A percentile compares a stretch with the other conserved stretches of the same genome.
These are phyloP conservation scores for Onchidella celtica DNA, from an alignment of 2,888 invertebrate species.

Conservation along the genomic window DNA sequence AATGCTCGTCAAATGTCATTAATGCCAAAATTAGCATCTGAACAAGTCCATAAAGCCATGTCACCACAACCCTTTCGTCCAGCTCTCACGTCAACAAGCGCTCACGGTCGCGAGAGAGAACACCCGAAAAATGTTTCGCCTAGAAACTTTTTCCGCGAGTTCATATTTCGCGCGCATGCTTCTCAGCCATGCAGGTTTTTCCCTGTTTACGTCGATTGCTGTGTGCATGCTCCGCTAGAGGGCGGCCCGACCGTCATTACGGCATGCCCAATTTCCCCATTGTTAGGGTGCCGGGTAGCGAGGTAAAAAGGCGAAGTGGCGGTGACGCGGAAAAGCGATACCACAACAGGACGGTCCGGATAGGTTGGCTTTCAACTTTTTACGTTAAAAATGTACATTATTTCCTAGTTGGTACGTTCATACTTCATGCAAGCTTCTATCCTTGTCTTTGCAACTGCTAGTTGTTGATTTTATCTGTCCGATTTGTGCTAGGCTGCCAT, in stretches of 20 bases:
- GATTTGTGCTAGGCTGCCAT: no score
- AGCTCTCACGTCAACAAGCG: background rate
- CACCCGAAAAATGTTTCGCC: conserved; percentile 6
- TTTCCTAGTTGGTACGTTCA: no score
- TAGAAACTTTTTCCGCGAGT: conserved; percentile 26
- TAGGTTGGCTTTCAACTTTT: background rate
- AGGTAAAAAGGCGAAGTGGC: conserved; percentile 35
- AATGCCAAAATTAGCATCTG: conserved; percentile 30
- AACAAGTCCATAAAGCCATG: conserved; percentile 6
- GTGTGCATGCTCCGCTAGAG: conserved; percentile 44
- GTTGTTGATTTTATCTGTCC: no score
- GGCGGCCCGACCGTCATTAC: conserved; percentile 31
- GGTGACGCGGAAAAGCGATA: conserved; percentile 3
- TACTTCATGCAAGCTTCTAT: no score
- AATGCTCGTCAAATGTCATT: conserved; percentile 31
- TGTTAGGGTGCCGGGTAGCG: conserved; percentile 31
- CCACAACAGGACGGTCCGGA: background rate
- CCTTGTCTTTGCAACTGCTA: no score
- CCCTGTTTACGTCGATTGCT: conserved; percentile 16
- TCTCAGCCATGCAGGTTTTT: conserved; percentile 30
- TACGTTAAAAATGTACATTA: background rate
- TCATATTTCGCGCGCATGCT: conserved; percentile 51
- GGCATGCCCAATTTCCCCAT: conserved; percentile 34
- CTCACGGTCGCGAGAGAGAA: background rate
- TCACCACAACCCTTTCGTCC: conserved; percentile 29